Base-by-base conservation (phyloP, 37 sponge, comb jelly and placozoan genomes). In the Agelas oroides region DNA sequence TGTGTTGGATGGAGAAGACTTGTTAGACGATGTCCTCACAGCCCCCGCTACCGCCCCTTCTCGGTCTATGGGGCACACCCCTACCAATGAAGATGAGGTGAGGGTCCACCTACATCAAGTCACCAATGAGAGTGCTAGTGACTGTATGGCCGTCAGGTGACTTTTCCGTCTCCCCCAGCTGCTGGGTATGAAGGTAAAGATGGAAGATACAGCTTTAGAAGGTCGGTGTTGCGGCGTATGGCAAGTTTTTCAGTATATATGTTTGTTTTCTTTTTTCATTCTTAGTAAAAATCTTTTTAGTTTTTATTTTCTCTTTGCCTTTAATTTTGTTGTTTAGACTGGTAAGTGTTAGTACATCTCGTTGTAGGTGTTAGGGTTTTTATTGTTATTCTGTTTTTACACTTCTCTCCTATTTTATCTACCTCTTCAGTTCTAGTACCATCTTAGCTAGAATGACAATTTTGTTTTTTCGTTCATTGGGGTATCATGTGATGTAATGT, bases 11-110 rank as follows among this genome's bases (percentile, higher is more conserved):
- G 86, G 86, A 15, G 86, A 86, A 20, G 92, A 91, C 28, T 70
- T 92, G 15, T 70, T 92, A 34, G 92, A 92, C 30, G 92, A 92
- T 61, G 88, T 92, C 0, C 79, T 92, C 30, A 92, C 88, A 3
- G 84, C 88, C 37, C 92, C 92, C 0, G 65, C 84, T 25, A 61
- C 53, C 13, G 28, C 70, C 40, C 36, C 56, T 5, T 61, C 41
- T 8, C 57, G 58, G 0, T 57, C 58, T 59, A 70, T 78, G 35
- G 36, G 55, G n/a, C 55, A 68, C 68, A 81, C 70, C 55, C 70
- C 77, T 20, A 58, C 77, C 28, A 85, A 77, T 69, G 86, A 76
- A 12, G 86, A 85, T 65, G 84, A 84, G 75, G 84, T 84, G 25
- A n/a, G 73, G 5, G 69, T 20, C n/a, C 20, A 32, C 28, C 30